Base-by-base conservation (phyloP, 2,113 vertebrate genomes). In the Cricetomys ansorgei region DNA sequence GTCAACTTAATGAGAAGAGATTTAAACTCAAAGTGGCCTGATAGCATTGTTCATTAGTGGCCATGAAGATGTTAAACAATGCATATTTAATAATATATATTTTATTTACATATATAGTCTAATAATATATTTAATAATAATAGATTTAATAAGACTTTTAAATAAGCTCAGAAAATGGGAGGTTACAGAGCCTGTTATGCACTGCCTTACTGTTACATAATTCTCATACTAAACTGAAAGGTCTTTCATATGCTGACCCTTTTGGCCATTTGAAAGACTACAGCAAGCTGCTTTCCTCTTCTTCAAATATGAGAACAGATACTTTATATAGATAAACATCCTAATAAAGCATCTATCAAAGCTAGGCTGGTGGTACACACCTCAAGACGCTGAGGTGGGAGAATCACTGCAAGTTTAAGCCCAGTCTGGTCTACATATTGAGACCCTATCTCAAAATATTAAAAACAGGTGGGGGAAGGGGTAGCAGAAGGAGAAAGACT, bases 291-390 rank as follows among this genome's bases (percentile, higher is more conserved):
- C 40, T 88, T 34, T 87, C 45, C 53, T 73, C 40, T 84, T 79
- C 43, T 40, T 80, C 53, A 89, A 76, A 57, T 43, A 64, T 9
- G 65, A 72, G 29, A 95, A 48, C 27, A 5, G 27, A 15, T 80
- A 45, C 40, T 95, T 84, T 45, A 37, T 48, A 57, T 89, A 91
- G 15, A 83, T n/a, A 89, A 88, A 92, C 31, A 80, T 95, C 64
- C 80, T 67, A 53, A 17, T 23, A 88, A 92, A 96, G 91, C 19
- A 73, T 69, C 25, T 81, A 21, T 77, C 62, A 8, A 55, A 10
- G 21, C 34, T 25, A 84, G n/a, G 65, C 12, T n/a, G 50, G 48
- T 16, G 25, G 72, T 40, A 72, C 23, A 45, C 40, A 75, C 5
- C 34, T 87, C 31, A 69, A 45, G 45, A 69, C 19, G 29, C 45